A percentile compares a stretch with the other conserved stretches of the same genome.
These are phyloP conservation scores for Ectemnius lituratus DNA, from an alignment of 2,888 invertebrate species.

Conservation along the genomic window DNA sequence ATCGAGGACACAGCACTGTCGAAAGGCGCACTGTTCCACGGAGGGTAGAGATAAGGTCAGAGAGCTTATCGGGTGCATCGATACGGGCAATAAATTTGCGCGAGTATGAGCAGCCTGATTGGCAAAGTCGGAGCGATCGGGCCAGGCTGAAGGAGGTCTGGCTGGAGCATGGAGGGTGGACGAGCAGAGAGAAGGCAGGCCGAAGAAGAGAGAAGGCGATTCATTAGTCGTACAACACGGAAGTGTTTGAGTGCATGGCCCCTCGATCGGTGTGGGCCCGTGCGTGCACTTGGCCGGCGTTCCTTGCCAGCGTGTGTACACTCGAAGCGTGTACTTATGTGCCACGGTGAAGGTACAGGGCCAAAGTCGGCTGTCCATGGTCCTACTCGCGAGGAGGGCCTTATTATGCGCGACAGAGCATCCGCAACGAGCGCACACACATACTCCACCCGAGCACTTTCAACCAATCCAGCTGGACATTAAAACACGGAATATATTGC, in stretches of 20 bases:
- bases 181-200: conserved; percentile 36
- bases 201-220: conserved; percentile 66
- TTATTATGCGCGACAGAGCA: conserved; percentile 65
- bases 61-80: conserved; percentile 52
- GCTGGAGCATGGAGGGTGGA: neutral
- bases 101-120: conserved; percentile 47
- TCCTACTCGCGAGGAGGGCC: conserved; percentile 42
- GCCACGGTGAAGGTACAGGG: conserved; percentile 41
- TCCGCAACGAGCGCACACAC: conserved; percentile 48
- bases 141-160: conserved; percentile 9
- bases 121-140: conserved; percentile 43
- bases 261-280: conserved; percentile 56
- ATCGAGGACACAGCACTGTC: conserved; percentile 29
- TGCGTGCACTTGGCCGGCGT: conserved; percentile 11
- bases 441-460: conserved; percentile 43
- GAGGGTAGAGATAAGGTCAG: conserved; percentile 46
- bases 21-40: conserved; percentile 31
- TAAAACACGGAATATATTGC: conserved; percentile 63
- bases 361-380: conserved; percentile 55
- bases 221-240: conserved; percentile 78
- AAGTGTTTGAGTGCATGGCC: conserved; percentile 68
- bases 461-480: conserved; percentile 47
- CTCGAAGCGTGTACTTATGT: conserved; percentile 35
- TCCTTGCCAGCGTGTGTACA: conserved; percentile 10
- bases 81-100: conserved; percentile 56